Evolutionary conservation across 2,888 invertebrate species (phyloP), one percentile per base, ranked within the genome.

Genomic region (Agrochola lychnidis): DNA sequence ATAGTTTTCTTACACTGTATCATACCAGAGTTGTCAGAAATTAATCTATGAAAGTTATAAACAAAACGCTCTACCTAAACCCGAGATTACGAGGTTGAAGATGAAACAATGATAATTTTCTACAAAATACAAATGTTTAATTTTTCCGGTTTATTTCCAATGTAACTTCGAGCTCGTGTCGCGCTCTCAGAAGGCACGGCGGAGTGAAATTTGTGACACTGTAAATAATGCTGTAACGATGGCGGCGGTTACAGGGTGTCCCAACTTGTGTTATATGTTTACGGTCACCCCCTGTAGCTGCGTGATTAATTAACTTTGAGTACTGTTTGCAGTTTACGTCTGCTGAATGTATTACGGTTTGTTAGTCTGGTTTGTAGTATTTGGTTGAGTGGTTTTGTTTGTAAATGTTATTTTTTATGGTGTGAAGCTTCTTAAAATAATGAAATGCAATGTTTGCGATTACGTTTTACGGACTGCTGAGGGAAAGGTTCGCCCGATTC

Each of bases 221-320:
- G 75, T 87, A 86, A 86, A 87, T 82, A 87, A 87, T 82, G 76
- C 78, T 68, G 70, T 78, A 81, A 81, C 85, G 85, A 83, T 79
- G 80, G 72, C 66, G 74, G 76, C 82, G 86, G 87, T 79, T 78
- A 83, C 82, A 70, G 73, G 71, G 70, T 78, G 84, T 81, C 78
- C 84, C 78, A 84, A 83, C 84, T 83, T 74, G 84, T 78, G 83
- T 73, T 78, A 76, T 80, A 73, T 84, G 83, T 84, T 83, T 83
- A 83, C 81, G 81, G 84, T 78, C 81, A 84, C 84, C 83, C 77
- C 76, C 81, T 61, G 78, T 84, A 78, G 84, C 77, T 71, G 63
- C 76, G 81, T 83, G 83, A 83, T 83, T 84, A 84, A 83, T 83
- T 84, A 74, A 83, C 84, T 83, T 84, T 74, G 74, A 84, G 71